Conservation (phyloP, 2,113 vertebrate genomes). For the Cynoglossus semilaevis region DNA sequence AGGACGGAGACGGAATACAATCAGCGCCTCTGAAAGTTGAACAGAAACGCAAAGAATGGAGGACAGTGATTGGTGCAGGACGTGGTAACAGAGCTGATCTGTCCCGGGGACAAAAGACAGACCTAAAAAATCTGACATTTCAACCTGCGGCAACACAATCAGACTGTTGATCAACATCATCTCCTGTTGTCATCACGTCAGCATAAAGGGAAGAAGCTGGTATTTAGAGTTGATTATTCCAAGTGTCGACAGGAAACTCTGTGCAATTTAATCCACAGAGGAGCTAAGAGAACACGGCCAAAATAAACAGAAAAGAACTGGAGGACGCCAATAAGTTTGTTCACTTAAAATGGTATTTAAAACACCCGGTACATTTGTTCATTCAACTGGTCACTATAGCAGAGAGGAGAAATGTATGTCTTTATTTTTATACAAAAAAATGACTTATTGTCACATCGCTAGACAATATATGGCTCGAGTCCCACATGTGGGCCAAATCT, state of each 20-base stretch:
- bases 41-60: slow-evolving; percentile 32
- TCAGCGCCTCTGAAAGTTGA: slow-evolving; percentile 63
- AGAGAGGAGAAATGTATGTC: no score
- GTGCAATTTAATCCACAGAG: background rate
- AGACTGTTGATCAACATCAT: slow-evolving; percentile 35
- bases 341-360: background rate
- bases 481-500: no score
- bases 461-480: no score
- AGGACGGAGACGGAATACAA: slow-evolving; percentile 49
- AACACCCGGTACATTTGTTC: no score
- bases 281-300: background rate
- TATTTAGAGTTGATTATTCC: slow-evolving; percentile 28
- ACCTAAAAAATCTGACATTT: slow-evolving; percentile 43
- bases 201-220: slow-evolving; percentile 15
- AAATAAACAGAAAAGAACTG: background rate
- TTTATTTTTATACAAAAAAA: no score
- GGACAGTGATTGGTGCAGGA: slow-evolving; percentile 57
- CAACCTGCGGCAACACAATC: slow-evolving; percentile 42
- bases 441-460: no score
- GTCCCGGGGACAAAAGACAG: slow-evolving; percentile 42
- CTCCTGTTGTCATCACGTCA: slow-evolving; percentile 17
- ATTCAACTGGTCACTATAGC: no score
- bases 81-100: slow-evolving; percentile 62
- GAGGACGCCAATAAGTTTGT: background rate
- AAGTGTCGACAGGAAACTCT: slow-evolving; percentile 2